Conservation (phyloP, 2,797 vertebrate species). For the Eidolon dupreanum region DNA sequence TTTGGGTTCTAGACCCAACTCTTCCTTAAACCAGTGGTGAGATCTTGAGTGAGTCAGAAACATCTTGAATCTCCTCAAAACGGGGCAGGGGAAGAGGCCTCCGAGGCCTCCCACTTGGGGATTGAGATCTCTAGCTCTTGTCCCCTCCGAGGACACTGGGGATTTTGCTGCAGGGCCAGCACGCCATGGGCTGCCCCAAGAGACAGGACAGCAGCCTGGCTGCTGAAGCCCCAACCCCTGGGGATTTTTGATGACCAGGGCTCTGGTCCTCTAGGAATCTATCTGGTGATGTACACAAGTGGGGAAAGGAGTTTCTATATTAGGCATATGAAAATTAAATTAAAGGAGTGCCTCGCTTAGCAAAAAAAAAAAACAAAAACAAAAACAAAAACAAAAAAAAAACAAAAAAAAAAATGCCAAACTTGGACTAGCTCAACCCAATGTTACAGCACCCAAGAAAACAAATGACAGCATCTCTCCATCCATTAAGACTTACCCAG, state of each 20-base stretch:
- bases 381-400: neutral
- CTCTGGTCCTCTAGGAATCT: neutral
- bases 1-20: neutral
- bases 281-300: neutral
- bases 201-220: neutral
- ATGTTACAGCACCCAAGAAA: neutral
- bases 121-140: neutral
- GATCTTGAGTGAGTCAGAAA: neutral
- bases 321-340: neutral
- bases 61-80: neutral
- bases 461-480: neutral
- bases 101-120: neutral
- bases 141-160: neutral
- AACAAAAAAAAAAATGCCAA: neutral
- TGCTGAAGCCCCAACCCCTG: neutral
- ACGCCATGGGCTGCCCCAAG: fast-evolving
- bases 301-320: neutral
- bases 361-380: neutral
- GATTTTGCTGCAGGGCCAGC: neutral
- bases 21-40: neutral
- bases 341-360: neutral
- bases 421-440: neutral
- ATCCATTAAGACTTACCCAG: fast-evolving
- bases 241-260: neutral
- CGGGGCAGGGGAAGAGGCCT: fast-evolving